These are phyloP conservation scores for Phytoseiulus persimilis DNA, from an alignment of 2,888 invertebrate species.

Conservation along the genomic window DNA sequence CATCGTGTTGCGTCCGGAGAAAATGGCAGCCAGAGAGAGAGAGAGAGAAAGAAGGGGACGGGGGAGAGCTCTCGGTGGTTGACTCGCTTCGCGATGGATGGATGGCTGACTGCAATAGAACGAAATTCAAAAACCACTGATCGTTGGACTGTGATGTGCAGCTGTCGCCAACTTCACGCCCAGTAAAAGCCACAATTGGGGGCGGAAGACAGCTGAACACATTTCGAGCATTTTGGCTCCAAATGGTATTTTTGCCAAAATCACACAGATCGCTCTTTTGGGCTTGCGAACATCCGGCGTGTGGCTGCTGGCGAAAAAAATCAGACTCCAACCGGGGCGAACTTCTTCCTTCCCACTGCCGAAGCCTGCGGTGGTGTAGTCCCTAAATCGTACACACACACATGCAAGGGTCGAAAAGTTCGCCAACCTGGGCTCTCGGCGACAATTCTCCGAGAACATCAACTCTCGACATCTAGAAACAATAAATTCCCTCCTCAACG, in stretches of 20 bases:
- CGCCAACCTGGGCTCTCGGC: too few relatives aligned
- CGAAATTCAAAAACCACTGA: constrained; percentile 5
- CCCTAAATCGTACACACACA: too few relatives aligned
- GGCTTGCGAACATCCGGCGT: background rate
- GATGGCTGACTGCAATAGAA: background rate
- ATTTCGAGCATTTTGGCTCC: background rate
- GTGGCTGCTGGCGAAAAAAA: too few relatives aligned
- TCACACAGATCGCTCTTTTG: background rate
- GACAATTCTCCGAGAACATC: too few relatives aligned
- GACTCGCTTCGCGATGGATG: background rate
- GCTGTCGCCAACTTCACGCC: background rate
- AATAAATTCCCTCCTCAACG: too few relatives aligned
- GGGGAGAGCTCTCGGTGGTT: background rate
- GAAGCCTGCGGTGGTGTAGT: too few relatives aligned
- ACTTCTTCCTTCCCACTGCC: too few relatives aligned
- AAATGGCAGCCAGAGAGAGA: too few relatives aligned
- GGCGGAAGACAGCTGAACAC: constrained; percentile 5
- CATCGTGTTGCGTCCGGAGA: too few relatives aligned
- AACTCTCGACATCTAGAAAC: too few relatives aligned
- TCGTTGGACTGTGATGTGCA: background rate
- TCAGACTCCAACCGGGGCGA: too few relatives aligned
- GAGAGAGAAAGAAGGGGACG: background rate
- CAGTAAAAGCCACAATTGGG: background rate
- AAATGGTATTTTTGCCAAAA: background rate
- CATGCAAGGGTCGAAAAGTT: too few relatives aligned